phyloP scores from a whole-genome alignment of 2,113 vertebrate species.

The Polypterus senegalus region DNA sequence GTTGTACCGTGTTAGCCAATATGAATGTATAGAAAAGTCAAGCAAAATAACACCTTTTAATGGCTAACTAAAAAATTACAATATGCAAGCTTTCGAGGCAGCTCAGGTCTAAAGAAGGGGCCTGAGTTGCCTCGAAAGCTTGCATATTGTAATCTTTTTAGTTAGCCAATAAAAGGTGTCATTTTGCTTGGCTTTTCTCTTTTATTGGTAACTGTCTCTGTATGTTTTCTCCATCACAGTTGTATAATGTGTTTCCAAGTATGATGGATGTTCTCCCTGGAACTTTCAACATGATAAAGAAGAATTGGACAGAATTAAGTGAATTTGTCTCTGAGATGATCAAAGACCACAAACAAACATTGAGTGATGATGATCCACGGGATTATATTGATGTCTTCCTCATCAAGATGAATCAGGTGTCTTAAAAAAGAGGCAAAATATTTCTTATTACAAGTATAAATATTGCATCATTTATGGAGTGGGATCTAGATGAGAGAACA shows the following conservation, averaged over 20 bases:
- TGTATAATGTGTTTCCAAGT: slow-evolving; percentile 10
- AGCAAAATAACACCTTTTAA: no score
- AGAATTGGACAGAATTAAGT: slow-evolving; percentile 19
- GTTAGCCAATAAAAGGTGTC: no score
- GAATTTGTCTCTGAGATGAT: slow-evolving; percentile 29
- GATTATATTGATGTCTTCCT: slow-evolving; percentile 38
- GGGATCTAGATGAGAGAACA: background rate
- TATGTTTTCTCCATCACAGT: background rate
- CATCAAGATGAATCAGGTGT: slow-evolving; percentile 31
- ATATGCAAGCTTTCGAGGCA: no score
- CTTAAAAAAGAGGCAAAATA: no score
- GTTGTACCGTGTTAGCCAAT: no score
- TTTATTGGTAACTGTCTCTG: no score
- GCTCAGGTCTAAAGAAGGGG: no score
- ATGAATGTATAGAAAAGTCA: no score
- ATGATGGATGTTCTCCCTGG: slow-evolving; percentile 14
- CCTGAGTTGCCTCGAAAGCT: no score
- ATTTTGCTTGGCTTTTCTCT: no score
- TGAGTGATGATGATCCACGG: slow-evolving; percentile 22
- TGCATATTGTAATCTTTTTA: no score
- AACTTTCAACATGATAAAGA: slow-evolving; percentile 13
- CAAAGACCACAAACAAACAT: slow-evolving; percentile 16
- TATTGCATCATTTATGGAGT: background rate
- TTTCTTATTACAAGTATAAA: background rate
- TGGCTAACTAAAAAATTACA: no score